A percentile compares a stretch with the other conserved stretches of the same genome.
These are phyloP conservation scores for Dermatophagoides farinae DNA, from an alignment of 1,140 invertebrate genomes.

Conservation along the genomic window DNA sequence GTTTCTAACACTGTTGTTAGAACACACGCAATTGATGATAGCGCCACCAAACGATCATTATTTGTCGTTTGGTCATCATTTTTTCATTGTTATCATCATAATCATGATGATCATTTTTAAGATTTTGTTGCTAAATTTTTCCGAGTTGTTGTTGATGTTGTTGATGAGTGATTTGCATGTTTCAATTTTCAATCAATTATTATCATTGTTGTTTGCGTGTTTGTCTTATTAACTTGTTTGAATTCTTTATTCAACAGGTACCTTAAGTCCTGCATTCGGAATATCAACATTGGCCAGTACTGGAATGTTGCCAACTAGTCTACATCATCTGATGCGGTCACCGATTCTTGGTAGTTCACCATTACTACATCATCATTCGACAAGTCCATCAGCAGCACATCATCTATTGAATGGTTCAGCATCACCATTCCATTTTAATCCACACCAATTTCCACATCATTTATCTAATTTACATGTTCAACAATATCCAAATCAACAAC, in stretches of 20 bases:
- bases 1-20: too few species aligned
- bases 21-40: too few species aligned
- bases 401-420: not conserved
- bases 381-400: not conserved
- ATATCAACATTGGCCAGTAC: not conserved
- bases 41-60: too few species aligned
- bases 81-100: too few species aligned
- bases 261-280: constrained; percentile 20
- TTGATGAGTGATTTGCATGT: too few species aligned
- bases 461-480: not conserved
- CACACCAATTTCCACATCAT: not conserved
- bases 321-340: constrained; percentile 16
- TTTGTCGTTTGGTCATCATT: too few species aligned
- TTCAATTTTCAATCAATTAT: not conserved
- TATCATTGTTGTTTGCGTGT: not conserved
- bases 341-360: constrained; percentile 6
- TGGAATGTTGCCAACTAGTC: constrained; percentile 6
- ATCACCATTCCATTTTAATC: not conserved
- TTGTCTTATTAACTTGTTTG: not conserved
- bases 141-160: too few species aligned
- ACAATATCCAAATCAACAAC: not conserved
- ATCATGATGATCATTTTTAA: too few species aligned
- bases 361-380: not conserved
- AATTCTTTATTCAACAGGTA: constrained; percentile 10
- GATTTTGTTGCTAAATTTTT: too few species aligned